phyloP scores from a whole-genome alignment of 2,888 invertebrate genomes.

The Euclidia mi region DNA sequence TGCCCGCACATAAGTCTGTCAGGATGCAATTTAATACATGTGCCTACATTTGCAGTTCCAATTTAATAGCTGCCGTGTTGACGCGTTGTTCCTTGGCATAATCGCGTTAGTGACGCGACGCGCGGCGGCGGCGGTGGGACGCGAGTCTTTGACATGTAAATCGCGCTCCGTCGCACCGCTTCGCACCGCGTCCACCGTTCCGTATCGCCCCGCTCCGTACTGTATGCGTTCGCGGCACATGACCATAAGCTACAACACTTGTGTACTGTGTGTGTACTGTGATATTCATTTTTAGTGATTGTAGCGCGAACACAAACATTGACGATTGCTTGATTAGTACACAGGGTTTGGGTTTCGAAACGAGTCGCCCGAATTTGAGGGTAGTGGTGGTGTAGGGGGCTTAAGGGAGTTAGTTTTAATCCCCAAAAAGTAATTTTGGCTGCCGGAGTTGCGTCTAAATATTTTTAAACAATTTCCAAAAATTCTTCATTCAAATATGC shows the following conservation, averaged over 20 bases:
- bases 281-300: not conserved
- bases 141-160: constrained; percentile 23
- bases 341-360: no score
- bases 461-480: no score
- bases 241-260: constrained; percentile 13
- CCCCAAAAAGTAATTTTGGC: no score
- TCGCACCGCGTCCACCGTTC: constrained; percentile 5
- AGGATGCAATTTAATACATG: not conserved
- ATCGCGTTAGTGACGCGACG: constrained; percentile 36
- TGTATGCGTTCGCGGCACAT: constrained; percentile 16
- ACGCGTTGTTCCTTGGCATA: constrained; percentile 35
- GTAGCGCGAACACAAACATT: no score
- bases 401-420: no score
- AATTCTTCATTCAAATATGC: no score
- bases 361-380: no score
- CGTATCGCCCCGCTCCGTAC: no score
- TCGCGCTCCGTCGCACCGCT: constrained; percentile 37
- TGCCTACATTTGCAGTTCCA: constrained; percentile 24
- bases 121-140: constrained; percentile 23
- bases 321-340: no score
- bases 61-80: constrained; percentile 30
- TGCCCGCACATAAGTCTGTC: not conserved
- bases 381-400: no score
- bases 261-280: not conserved
- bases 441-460: no score